Conservation (phyloP, 1,140 invertebrate species). For the Musca domestica region DNA sequence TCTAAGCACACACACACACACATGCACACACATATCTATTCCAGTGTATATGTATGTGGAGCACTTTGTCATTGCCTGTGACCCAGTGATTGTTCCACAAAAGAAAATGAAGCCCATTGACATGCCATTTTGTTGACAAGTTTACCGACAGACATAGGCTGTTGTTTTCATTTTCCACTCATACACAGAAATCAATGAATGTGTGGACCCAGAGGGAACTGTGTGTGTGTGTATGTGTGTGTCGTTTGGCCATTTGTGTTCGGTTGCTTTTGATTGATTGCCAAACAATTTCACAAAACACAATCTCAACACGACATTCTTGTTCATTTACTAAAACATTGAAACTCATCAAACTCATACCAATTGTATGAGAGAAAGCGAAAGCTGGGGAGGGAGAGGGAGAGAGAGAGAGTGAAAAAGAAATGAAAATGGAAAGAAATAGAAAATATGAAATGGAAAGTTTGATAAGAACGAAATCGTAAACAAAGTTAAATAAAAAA, state of each 20-base stretch:
- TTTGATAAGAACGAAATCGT: too few relatives aligned
- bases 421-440: too few relatives aligned
- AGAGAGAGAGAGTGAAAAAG: too few relatives aligned
- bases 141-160: too few relatives aligned
- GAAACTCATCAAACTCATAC: not conserved
- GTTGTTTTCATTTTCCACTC: too few relatives aligned
- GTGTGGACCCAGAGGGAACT: not conserved
- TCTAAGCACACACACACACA: not conserved
- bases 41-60: not conserved
- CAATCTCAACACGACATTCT: constrained; percentile 1
- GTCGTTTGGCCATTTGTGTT: too few relatives aligned
- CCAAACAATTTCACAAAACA: constrained; percentile 6
- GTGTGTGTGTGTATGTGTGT: too few relatives aligned
- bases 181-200: not conserved
- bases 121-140: constrained; percentile 18
- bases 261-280: constrained; percentile 9
- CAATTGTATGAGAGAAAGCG: not conserved
- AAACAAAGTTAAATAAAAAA: too few relatives aligned
- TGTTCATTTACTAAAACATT: constrained; percentile 5
- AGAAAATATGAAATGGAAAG: too few relatives aligned
- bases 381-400: too few relatives aligned
- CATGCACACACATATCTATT: not conserved
- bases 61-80: too few relatives aligned
- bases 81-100: not conserved
- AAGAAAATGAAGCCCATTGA: constrained; percentile 5